Conservation (phyloP, 2,113 vertebrate species). For the Pardalotus punctatus region DNA sequence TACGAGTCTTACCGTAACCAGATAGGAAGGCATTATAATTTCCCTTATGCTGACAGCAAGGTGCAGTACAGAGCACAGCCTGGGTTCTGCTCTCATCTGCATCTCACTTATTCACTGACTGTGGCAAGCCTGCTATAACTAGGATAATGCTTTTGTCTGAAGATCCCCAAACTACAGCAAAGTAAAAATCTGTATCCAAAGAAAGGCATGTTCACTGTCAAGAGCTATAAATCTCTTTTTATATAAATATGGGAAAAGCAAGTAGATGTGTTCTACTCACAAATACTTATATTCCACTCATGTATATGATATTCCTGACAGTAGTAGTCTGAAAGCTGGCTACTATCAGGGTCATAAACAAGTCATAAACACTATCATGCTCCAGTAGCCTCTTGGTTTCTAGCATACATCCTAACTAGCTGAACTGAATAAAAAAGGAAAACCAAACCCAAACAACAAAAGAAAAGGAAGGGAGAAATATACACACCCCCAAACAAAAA, state of each 20-base stretch:
- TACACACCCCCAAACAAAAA: not conserved
- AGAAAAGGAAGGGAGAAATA: not conserved
- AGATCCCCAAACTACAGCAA: not conserved
- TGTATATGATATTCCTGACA: not conserved
- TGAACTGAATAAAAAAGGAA: not conserved
- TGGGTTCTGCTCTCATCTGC: not conserved
- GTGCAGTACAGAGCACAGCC: not conserved
- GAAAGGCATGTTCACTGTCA: not conserved
- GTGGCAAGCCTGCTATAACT: not conserved
- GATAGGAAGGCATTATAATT: not conserved
- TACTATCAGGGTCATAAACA: not conserved
- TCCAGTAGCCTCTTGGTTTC: not conserved
- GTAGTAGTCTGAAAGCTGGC: not conserved
- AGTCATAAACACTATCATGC: not conserved
- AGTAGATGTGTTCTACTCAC: not conserved
- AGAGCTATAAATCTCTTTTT: not conserved
- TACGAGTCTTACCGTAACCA: not conserved
- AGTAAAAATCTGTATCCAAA: not conserved
- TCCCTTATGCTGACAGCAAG: not conserved
- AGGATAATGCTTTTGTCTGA: not conserved
- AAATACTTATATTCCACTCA: not conserved
- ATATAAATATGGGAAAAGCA: not conserved
- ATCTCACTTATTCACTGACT: not conserved
- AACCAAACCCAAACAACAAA: not conserved
- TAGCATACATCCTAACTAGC: not conserved